These are phyloP conservation scores for Eumerus sabulonum DNA, from an alignment of 2,888 invertebrate genomes.

Conservation along the genomic window DNA sequence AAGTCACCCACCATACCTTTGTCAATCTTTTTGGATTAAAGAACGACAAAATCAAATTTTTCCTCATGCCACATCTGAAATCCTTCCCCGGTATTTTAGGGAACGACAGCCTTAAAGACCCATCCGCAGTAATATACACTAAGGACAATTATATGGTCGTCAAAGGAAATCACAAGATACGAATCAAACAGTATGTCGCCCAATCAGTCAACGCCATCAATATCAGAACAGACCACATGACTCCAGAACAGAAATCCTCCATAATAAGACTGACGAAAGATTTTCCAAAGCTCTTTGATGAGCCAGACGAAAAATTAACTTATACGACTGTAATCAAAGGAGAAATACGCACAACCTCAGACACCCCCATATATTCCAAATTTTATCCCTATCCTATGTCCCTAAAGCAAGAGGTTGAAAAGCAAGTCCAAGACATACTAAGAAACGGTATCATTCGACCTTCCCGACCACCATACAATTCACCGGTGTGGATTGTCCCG, in stretches of 20 bases:
- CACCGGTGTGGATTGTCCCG: too few relatives aligned
- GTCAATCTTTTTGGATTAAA: slow-evolving; percentile 12
- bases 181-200: slow-evolving; percentile 17
- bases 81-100: slow-evolving; percentile 8
- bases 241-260: neutral
- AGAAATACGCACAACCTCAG: slow-evolving; percentile 28
- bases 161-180: slow-evolving; percentile 5
- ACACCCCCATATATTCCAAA: slow-evolving; percentile 41
- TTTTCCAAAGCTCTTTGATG: slow-evolving; percentile 21
- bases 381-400: slow-evolving; percentile 35
- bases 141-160: slow-evolving; percentile 2
- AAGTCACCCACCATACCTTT: slow-evolving; percentile 13
- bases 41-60: slow-evolving; percentile 10
- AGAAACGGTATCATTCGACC: too few relatives aligned
- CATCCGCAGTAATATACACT: slow-evolving; percentile 5
- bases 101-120: slow-evolving; percentile 8
- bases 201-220: slow-evolving; percentile 5
- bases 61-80: slow-evolving; percentile 15
- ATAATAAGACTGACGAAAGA: neutral
- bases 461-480: too few relatives aligned
- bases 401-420: slow-evolving; percentile 34
- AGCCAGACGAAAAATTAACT: slow-evolving; percentile 24
- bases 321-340: slow-evolving; percentile 28
- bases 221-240: slow-evolving; percentile 13
- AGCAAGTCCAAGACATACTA: slow-evolving; percentile 21